phyloP scores from a whole-genome alignment of 2,113 vertebrate genomes.

The Acanthochromis polyacanthus region DNA sequence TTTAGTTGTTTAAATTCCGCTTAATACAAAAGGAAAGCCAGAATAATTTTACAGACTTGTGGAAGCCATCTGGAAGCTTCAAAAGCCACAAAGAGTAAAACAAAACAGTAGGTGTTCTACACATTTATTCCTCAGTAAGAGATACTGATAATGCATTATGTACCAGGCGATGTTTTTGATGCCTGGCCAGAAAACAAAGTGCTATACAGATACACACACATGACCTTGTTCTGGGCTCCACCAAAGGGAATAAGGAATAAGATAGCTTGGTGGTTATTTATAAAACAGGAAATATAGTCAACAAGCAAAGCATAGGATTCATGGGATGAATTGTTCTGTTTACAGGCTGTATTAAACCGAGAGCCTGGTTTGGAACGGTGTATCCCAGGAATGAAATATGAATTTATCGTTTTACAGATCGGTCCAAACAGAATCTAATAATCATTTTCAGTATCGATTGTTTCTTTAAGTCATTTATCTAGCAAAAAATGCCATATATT shows the following conservation, averaged over 20 bases:
- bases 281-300: slow-evolving; percentile 8
- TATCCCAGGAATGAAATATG: not conserved
- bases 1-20: slow-evolving; percentile 14
- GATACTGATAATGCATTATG: not conserved
- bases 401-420: not conserved
- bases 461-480: too few relatives aligned
- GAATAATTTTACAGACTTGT: not conserved
- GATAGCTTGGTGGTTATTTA: slow-evolving; percentile 26
- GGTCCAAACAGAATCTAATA: too few relatives aligned
- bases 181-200: not conserved
- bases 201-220: not conserved
- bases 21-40: slow-evolving; percentile 1
- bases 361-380: not conserved
- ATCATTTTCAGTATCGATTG: too few relatives aligned
- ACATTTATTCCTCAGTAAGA: not conserved
- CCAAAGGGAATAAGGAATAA: not conserved
- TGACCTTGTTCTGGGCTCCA: slow-evolving; percentile 29
- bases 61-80: not conserved
- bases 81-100: slow-evolving; percentile 8
- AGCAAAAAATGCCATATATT: too few relatives aligned
- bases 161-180: not conserved
- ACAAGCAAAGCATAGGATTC: slow-evolving; percentile 9
- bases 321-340: slow-evolving; percentile 17
- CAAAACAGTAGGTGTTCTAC: not conserved
- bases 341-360: not conserved